Evolutionary conservation across 2,113 vertebrate genomes (phyloP).

Genomic region (Etheostoma spectabile): DNA sequence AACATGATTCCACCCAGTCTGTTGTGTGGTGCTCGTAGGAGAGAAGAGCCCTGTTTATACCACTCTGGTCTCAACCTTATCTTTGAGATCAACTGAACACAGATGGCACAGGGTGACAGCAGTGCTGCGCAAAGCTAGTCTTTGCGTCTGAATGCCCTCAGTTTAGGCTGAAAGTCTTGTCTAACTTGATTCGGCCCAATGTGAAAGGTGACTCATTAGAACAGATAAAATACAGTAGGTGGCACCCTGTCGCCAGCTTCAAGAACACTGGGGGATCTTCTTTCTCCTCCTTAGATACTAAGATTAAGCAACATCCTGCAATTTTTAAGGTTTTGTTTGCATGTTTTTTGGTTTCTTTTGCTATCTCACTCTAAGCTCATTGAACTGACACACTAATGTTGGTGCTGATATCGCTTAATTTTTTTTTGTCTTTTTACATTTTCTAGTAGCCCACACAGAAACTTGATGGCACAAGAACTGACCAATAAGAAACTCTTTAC

Average conservation of each 20-base stretch:
- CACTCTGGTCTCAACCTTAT: conserved; percentile 62
- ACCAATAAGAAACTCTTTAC: conserved; percentile 89
- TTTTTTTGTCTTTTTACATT: conserved; percentile 73
- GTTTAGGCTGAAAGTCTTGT: conserved; percentile 40
- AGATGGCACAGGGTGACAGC: conserved; percentile 64
- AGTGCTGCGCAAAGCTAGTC: conserved; percentile 71
- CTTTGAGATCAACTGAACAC: conserved; percentile 72
- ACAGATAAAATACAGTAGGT: conserved; percentile 55
- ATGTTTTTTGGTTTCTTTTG: conserved; percentile 85
- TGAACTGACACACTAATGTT: conserved; percentile 87
- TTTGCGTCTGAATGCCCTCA: conserved; percentile 59
- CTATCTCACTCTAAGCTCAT: conserved; percentile 87
- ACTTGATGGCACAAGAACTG: conserved; percentile 89
- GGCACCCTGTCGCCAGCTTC: conserved; percentile 61
- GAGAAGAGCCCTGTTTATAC: conserved; percentile 57
- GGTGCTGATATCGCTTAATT: conserved; percentile 82
- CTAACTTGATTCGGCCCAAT: conserved; percentile 49
- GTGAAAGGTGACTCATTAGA: conserved; percentile 42
- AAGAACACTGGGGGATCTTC: conserved; percentile 58
- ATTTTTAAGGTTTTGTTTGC: conserved; percentile 75
- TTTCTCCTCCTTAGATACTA: conserved; percentile 69
- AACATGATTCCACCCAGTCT: conserved; percentile 68
- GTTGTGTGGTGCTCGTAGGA: conserved; percentile 50
- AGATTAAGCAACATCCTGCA: conserved; percentile 76
- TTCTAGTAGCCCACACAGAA: conserved; percentile 87